Evolutionary conservation across 35 echinoderm and acorn worm species (phyloP).

Genomic region (Chiridota heheva): DNA sequence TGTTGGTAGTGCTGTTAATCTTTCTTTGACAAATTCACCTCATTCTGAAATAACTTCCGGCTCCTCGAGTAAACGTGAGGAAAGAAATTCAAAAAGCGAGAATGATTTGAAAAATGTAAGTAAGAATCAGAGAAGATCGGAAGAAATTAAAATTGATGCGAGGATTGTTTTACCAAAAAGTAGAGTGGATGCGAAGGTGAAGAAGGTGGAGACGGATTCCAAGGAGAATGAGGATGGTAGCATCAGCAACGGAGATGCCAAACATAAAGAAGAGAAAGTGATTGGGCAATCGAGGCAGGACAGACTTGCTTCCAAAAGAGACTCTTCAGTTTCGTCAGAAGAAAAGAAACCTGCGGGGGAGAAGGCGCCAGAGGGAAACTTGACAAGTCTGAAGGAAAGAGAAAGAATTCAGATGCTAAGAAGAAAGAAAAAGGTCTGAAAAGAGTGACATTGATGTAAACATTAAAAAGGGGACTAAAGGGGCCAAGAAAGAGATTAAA

Average conservation of each 20-base stretch:
- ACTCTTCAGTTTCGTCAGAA: neutral
- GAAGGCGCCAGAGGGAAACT: no score
- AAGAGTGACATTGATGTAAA: no score
- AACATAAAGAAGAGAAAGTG: constrained; percentile 1
- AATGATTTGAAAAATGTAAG: constrained; percentile 3
- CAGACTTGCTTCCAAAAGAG: neutral
- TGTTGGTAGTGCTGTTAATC: neutral
- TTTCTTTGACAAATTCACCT: neutral
- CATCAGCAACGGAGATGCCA: no score
- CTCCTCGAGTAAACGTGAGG: constrained; percentile 24
- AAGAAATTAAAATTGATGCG: constrained; percentile 6
- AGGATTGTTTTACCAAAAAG: neutral
- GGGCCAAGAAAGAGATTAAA: constrained; percentile 22
- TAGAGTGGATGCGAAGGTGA: neutral
- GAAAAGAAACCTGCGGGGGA: no score
- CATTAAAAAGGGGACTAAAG: constrained; percentile 15
- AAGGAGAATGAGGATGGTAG: constrained; percentile 40
- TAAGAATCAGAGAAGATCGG: constrained; percentile 36
- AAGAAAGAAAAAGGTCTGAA: no score
- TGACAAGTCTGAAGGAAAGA: neutral
- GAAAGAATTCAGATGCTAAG: constrained; percentile 1
- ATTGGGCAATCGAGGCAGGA: neutral
- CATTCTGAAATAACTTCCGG: neutral
- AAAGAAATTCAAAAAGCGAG: neutral
- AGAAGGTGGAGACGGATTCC: constrained; percentile 12